phyloP scores from a whole-genome alignment of 2,888 invertebrate species.

The Rhingia rostrata region DNA sequence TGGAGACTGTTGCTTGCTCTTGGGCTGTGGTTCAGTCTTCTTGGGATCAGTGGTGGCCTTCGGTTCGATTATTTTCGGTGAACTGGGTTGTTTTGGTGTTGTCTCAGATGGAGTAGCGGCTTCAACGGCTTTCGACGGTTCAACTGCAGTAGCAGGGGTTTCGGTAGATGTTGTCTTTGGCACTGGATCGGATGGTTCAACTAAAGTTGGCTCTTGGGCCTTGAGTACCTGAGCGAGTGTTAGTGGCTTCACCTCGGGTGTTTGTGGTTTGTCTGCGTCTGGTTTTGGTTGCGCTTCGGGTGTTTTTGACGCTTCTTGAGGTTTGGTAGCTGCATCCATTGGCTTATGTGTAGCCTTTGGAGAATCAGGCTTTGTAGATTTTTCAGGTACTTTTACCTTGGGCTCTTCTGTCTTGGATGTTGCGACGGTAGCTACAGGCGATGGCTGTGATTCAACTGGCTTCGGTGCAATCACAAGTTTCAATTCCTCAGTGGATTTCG shows the following conservation, averaged over 20 bases:
- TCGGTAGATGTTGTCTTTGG: slow-evolving; percentile 33
- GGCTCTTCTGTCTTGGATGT: background rate
- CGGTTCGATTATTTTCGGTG: slow-evolving; percentile 62
- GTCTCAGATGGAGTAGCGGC: slow-evolving; percentile 14
- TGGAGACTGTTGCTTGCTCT: slow-evolving; percentile 59
- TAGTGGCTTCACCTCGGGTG: slow-evolving; percentile 60
- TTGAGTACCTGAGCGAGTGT: slow-evolving; percentile 60
- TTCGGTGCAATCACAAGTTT: slow-evolving; percentile 84
- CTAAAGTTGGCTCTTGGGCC: slow-evolving; percentile 44
- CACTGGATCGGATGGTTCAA: slow-evolving; percentile 38
- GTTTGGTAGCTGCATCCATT: slow-evolving; percentile 84
- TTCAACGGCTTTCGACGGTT: slow-evolving; percentile 27
- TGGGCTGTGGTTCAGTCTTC: slow-evolving; percentile 61
- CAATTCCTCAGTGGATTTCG: slow-evolving; percentile 77
- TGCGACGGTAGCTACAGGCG: slow-evolving; percentile 84
- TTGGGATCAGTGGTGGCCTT: slow-evolving; percentile 44
- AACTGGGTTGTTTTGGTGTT: slow-evolving; percentile 45
- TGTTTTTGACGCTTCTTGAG: slow-evolving; percentile 93
- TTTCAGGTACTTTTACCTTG: slow-evolving; percentile 83
- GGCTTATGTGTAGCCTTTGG: slow-evolving; percentile 75
- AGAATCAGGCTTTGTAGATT: slow-evolving; percentile 86
- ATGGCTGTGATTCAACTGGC: slow-evolving; percentile 88
- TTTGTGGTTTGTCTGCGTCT: slow-evolving; percentile 19
- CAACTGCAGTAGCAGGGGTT: background rate
- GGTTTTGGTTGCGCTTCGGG: slow-evolving; percentile 54